Evolutionary conservation across 2,113 vertebrate species (phyloP).

Genomic region (Sphyrna mokarran): DNA sequence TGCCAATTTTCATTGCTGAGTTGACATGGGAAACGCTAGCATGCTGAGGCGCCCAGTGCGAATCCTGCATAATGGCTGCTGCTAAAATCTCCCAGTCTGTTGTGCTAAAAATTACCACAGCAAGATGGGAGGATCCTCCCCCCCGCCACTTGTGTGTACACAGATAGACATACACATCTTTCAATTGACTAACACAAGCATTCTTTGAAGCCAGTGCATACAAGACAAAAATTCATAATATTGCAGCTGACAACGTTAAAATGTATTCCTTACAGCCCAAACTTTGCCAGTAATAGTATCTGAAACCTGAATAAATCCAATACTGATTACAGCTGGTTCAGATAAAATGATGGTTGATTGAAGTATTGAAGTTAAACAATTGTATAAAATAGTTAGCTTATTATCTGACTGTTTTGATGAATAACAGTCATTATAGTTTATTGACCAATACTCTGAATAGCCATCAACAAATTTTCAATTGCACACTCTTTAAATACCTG

Average conservation of each 20-base stretch:
- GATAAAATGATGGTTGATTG: constrained; percentile 6
- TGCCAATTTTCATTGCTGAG: no score
- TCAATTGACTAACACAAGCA: not conserved
- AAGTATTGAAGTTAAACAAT: constrained; percentile 22
- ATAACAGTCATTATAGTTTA: constrained; percentile 3
- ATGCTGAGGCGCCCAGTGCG: no score
- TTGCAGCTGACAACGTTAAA: not conserved
- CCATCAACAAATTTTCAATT: not conserved
- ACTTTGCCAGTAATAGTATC: not conserved
- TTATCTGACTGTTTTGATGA: not conserved
- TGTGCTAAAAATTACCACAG: no score
- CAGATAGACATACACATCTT: not conserved
- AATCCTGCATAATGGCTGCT: no score
- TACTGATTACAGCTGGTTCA: constrained; percentile 16
- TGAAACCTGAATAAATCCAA: not conserved
- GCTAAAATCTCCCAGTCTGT: no score
- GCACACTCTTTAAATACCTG: not conserved
- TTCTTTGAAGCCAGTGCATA: not conserved
- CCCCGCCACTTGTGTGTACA: not conserved
- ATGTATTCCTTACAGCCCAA: not conserved
- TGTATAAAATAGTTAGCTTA: not conserved
- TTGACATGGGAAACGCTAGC: no score
- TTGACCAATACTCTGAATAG: not conserved
- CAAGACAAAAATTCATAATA: not conserved
- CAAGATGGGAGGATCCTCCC: no score